phyloP scores from a whole-genome alignment of 2,888 invertebrate genomes.

The Gibbula magus region DNA sequence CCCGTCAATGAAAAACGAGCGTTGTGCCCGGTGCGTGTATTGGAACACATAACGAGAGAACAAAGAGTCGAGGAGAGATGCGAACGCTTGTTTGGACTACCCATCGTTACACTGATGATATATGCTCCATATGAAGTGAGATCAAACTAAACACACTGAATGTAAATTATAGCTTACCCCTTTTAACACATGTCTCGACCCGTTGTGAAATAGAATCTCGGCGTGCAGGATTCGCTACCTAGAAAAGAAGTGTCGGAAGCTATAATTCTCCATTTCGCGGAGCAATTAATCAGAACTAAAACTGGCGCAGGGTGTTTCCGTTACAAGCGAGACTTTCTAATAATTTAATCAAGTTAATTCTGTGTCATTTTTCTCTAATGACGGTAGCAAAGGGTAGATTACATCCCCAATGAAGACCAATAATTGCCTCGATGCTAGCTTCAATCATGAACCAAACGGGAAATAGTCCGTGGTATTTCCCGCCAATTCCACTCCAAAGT shows the following conservation, averaged over 20 bases:
- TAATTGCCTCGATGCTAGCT: background rate
- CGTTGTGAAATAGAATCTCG: background rate
- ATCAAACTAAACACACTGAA: background rate
- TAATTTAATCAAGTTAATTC: constrained; percentile 12
- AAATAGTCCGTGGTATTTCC: background rate
- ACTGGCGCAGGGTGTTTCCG: constrained; percentile 8
- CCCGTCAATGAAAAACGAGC: constrained; percentile 2
- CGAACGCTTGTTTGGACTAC: too few species aligned
- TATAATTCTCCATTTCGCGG: constrained; percentile 1
- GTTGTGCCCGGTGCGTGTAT: background rate
- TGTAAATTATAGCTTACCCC: constrained; percentile 4
- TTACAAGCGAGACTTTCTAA: background rate
- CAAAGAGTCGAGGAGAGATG: background rate
- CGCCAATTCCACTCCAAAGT: background rate
- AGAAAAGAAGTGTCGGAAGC: background rate
- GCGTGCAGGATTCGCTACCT: background rate
- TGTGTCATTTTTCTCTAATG: constrained; percentile 21
- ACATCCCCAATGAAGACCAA: constrained; percentile 10
- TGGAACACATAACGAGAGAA: background rate
- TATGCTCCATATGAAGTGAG: constrained; percentile 1
- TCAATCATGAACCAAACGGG: background rate
- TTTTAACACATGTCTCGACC: background rate
- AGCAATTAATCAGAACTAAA: background rate
- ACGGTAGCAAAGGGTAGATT: background rate
- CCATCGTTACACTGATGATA: background rate